Evolutionary conservation across 2,888 invertebrate genomes (phyloP).

Genomic region (Chloromyia formosa): DNA sequence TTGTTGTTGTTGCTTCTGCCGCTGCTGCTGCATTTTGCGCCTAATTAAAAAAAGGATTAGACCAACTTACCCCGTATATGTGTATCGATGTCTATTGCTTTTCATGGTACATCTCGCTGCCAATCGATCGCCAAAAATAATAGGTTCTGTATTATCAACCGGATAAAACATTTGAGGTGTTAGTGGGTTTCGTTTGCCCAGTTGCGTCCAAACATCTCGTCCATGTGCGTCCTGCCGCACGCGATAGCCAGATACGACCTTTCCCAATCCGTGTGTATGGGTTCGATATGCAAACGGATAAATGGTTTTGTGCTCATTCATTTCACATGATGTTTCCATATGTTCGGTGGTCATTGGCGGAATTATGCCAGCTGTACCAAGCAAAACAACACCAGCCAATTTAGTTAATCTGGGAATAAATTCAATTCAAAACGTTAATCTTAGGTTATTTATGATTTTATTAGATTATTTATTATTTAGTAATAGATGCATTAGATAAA

Average conservation of each 20-base stretch:
- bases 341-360: conserved; percentile 75
- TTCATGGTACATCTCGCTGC: conserved; percentile 95
- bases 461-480: too few species aligned
- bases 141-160: conserved; percentile 70
- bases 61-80: conserved; percentile 77
- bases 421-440: too few species aligned
- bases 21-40: too few species aligned
- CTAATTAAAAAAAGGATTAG: background rate
- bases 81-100: conserved; percentile 71
- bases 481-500: too few species aligned
- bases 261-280: conserved; percentile 91
- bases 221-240: conserved; percentile 68
- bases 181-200: conserved; percentile 88
- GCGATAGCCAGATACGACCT: conserved; percentile 84
- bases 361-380: conserved; percentile 88
- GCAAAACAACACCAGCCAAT: conserved; percentile 88
- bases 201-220: conserved; percentile 78
- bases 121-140: conserved; percentile 76
- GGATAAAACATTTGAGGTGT: conserved; percentile 96
- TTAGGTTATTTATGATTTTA: too few species aligned
- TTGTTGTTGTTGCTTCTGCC: too few species aligned
- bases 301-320: conserved; percentile 81
- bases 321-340: conserved; percentile 91
- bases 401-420: conserved; percentile 73
- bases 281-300: conserved; percentile 96